Evolutionary conservation across 1,140 invertebrate species (phyloP), one percentile per base, ranked within the genome.

Genomic region (Ctenoplectra terminalis): DNA sequence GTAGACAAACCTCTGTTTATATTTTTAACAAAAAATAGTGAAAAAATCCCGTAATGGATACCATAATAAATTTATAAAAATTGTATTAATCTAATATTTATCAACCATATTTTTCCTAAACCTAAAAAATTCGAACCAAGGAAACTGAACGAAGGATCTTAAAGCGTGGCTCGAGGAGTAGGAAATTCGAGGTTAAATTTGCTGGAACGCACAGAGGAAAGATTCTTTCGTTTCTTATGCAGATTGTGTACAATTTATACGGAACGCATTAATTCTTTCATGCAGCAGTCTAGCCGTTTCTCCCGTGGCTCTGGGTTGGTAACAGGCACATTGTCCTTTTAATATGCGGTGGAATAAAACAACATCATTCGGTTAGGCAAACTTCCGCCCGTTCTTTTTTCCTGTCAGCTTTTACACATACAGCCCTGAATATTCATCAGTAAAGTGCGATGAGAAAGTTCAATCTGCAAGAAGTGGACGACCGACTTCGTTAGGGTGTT

Each of bases 361-460:
- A 81, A 78, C 64, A 78, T 78, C 67, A 37, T 73, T 85, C 56
- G 73, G 46, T 78, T 75, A 70, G 60, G 56, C 64, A 66, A 87
- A 73, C 17, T 76, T 87, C 72, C 48, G 26, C 48, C 26, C 29
- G 77, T 48, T 81, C 54, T 75, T 74, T 54, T 26, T 6, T n/a
- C 20, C 17, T 20, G 60, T n/a, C 46, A 40, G 77, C 67, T 85
- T 86, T 86, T 83, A 86, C 77, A 67, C 37, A 83, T 75, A 56
- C 52, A 52, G 15, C 69, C 46, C 40, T 87, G 84, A 87, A 87
- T 87, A 87, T 87, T 82, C 84, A 87, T 87, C 71, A 34, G 40
- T 52, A 46, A 86, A 83, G 58, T 86, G 75, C 70, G 64, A 82
- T 52, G 66, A 75, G 81, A 79, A 82, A 87, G 80, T 60, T 80